These are phyloP conservation scores for Heliothis peltigera DNA, from an alignment of 2,888 invertebrate species.

Conservation along the genomic window DNA sequence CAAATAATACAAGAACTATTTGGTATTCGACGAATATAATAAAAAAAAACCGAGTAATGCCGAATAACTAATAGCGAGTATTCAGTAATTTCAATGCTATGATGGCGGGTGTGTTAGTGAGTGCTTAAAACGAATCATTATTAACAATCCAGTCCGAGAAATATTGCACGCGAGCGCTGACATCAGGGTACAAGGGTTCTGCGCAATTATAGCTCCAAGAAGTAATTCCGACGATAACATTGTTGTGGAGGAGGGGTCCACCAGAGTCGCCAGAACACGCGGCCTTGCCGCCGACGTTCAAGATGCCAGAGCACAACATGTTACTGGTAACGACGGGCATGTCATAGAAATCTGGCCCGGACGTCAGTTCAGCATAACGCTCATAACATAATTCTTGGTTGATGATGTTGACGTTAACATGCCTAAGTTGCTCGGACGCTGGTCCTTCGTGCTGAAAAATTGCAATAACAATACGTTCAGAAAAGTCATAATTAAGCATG, in stretches of 20 bases:
- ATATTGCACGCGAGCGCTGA: conserved; percentile 82
- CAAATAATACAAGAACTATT: too few species aligned
- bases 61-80: too few species aligned
- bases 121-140: conserved; percentile 57
- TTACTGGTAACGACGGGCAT: conserved; percentile 59
- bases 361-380: conserved; percentile 65
- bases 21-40: too few species aligned
- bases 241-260: conserved; percentile 80
- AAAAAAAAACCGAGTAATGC: too few species aligned
- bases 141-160: conserved; percentile 73
- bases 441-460: conserved; percentile 9
- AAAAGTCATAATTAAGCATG: neutral
- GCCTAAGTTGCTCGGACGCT: conserved; percentile 25
- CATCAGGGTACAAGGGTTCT: conserved; percentile 83
- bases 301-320: conserved; percentile 76
- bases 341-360: conserved; percentile 37
- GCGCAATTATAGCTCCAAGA: conserved; percentile 88
- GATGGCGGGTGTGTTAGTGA: too few species aligned
- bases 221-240: conserved; percentile 81
- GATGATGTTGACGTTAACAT: conserved; percentile 66
- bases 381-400: conserved; percentile 67
- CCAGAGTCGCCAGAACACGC: conserved; percentile 88
- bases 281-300: conserved; percentile 70
- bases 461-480: neutral
- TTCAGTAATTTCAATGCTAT: too few species aligned